These are phyloP conservation scores for Drosophila pruinosa DNA, from an alignment of 1,140 invertebrate species.

Conservation along the genomic window DNA sequence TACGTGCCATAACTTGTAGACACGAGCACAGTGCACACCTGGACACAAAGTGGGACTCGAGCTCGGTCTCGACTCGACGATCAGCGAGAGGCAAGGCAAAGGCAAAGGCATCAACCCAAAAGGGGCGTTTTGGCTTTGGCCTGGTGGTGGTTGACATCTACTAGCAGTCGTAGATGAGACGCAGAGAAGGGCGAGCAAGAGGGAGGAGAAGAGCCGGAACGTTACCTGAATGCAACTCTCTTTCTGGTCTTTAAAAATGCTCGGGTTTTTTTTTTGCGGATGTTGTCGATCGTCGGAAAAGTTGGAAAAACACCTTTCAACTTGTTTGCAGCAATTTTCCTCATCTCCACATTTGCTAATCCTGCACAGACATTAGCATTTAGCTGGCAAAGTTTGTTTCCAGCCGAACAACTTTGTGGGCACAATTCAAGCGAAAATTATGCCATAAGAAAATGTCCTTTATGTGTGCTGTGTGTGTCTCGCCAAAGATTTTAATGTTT, in stretches of 20 bases:
- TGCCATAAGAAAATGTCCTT: conserved; percentile 79
- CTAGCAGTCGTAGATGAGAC: background rate
- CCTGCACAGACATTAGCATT: conserved; percentile 58
- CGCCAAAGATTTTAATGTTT: conserved; percentile 65
- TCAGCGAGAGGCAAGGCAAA: conserved; percentile 4
- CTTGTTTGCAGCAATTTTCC: conserved; percentile 36
- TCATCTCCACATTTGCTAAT: conserved; percentile 33
- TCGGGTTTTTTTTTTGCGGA: conserved; percentile 10
- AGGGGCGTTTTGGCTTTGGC: conserved; percentile 54
- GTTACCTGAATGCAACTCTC: background rate
- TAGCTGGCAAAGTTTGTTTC: conserved; percentile 55
- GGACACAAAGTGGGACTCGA: conserved; percentile 43
- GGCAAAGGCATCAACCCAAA: background rate
- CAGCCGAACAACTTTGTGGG: conserved; percentile 70
- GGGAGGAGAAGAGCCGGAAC: background rate
- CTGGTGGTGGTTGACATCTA: conserved; percentile 64
- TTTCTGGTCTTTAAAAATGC: too few species aligned
- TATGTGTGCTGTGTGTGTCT: conserved; percentile 26
- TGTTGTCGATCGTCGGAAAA: conserved; percentile 44
- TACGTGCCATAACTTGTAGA: conserved; percentile 58
- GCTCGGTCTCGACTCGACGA: conserved; percentile 21
- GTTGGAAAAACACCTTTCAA: conserved; percentile 66
- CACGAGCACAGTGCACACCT: conserved; percentile 60
- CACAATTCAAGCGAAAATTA: conserved; percentile 64
- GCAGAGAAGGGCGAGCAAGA: background rate